These are phyloP conservation scores for Myrmophylax atrothorax DNA, from an alignment of 2,113 vertebrate genomes.

Conservation along the genomic window DNA sequence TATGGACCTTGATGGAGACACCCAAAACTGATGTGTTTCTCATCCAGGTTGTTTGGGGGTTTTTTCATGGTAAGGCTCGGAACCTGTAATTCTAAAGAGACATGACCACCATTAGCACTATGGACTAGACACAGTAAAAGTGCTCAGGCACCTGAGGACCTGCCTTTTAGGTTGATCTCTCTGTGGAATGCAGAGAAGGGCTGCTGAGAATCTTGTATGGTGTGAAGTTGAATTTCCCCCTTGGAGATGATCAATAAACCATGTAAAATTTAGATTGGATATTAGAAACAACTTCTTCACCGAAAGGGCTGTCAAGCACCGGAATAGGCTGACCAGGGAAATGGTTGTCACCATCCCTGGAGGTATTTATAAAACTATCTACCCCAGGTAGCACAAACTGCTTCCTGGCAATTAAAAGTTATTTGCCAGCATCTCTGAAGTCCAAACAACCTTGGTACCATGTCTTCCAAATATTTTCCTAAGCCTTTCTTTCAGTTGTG, in stretches of 20 bases:
- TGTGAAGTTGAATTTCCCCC: background rate
- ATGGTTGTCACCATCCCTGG: background rate
- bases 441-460: background rate
- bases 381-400: background rate
- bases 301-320: background rate
- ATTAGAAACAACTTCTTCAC: background rate
- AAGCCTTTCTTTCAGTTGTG: background rate
- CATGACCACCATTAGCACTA: background rate
- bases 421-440: background rate
- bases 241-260: background rate
- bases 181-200: background rate
- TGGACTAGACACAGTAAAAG: background rate
- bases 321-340: background rate
- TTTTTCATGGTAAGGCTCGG: background rate
- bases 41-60: rapidly evolving
- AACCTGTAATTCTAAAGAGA: background rate
- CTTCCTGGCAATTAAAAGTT: background rate
- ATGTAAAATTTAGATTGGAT: background rate
- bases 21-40: background rate
- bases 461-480: background rate
- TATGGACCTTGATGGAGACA: background rate
- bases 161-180: background rate
- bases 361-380: background rate
- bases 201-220: background rate
- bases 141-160: background rate